phyloP scores from a whole-genome alignment of 2,888 invertebrate species.

The Lithosia quadra region DNA sequence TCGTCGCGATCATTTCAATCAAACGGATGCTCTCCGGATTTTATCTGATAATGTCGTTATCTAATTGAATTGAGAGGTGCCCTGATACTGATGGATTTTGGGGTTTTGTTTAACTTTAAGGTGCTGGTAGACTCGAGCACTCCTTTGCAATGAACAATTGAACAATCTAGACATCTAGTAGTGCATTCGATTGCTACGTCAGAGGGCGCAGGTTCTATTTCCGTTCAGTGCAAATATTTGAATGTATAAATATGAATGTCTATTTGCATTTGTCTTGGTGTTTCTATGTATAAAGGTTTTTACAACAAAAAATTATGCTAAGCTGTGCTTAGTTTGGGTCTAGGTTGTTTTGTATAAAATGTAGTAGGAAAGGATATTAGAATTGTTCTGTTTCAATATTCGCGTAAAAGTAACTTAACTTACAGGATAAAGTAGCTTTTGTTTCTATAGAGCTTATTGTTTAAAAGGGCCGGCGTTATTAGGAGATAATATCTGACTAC shows the following conservation, averaged over 20 bases:
- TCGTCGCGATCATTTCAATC: conserved; percentile 32
- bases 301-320: too few relatives aligned
- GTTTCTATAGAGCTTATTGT: neutral
- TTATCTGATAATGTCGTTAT: conserved; percentile 30
- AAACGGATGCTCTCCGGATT: conserved; percentile 19
- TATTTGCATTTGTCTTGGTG: too few relatives aligned
- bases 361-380: too few relatives aligned
- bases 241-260: too few relatives aligned
- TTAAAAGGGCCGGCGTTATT: neutral
- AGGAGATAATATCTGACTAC: neutral
- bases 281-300: too few relatives aligned
- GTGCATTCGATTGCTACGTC: too few relatives aligned
- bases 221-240: too few relatives aligned
- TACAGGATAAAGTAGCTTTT: neutral
- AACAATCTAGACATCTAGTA: too few relatives aligned
- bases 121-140: neutral
- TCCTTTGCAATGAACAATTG: neutral
- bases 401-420: neutral
- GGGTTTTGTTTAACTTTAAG: neutral
- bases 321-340: too few relatives aligned
- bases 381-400: too few relatives aligned
- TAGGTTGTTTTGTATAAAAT: too few relatives aligned
- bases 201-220: too few relatives aligned
- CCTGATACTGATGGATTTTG: neutral
- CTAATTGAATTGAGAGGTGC: conserved; percentile 21